Conservation (phyloP, 2,888 invertebrate species). For the Hemithea aestivaria region DNA sequence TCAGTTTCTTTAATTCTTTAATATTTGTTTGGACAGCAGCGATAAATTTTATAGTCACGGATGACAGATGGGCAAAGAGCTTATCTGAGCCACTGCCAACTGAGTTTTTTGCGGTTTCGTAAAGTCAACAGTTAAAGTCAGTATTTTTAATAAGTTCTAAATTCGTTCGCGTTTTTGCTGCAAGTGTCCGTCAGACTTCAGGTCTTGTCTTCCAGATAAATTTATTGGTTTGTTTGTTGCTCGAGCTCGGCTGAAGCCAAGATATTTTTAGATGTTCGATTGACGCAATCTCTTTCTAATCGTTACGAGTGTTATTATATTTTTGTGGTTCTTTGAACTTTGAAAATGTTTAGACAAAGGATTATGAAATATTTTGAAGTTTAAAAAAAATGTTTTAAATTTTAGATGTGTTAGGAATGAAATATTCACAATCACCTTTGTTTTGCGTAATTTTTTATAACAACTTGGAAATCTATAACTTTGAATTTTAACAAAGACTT, state of each 20-base stretch:
- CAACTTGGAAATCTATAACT: too few relatives aligned
- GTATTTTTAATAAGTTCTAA: too few relatives aligned
- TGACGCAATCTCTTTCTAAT: background rate
- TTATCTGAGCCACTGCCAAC: slow-evolving; percentile 20
- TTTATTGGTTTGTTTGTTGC: background rate
- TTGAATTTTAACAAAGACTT: too few relatives aligned
- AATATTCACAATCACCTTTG: too few relatives aligned
- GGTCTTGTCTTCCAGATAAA: background rate
- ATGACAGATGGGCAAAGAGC: slow-evolving; percentile 20
- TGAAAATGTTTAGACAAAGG: too few relatives aligned
- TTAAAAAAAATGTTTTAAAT: too few relatives aligned
- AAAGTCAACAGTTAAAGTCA: slow-evolving; percentile 2
- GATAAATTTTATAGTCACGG: slow-evolving; percentile 13
- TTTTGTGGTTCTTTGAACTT: too few relatives aligned
- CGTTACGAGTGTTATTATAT: too few relatives aligned
- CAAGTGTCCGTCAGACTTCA: background rate
- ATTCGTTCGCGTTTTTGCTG: too few relatives aligned
- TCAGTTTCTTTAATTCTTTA: slow-evolving; percentile 5
- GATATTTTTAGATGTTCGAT: background rate
- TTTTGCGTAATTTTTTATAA: too few relatives aligned
- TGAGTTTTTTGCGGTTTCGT: slow-evolving; percentile 8
- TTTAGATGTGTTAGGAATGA: too few relatives aligned
- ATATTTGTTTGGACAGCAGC: slow-evolving; percentile 11
- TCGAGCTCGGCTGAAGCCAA: background rate
- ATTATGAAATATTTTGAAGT: too few relatives aligned